These are phyloP conservation scores for Lophotriccus pileatus DNA, from an alignment of 2,797 vertebrate species.

Conservation along the genomic window DNA sequence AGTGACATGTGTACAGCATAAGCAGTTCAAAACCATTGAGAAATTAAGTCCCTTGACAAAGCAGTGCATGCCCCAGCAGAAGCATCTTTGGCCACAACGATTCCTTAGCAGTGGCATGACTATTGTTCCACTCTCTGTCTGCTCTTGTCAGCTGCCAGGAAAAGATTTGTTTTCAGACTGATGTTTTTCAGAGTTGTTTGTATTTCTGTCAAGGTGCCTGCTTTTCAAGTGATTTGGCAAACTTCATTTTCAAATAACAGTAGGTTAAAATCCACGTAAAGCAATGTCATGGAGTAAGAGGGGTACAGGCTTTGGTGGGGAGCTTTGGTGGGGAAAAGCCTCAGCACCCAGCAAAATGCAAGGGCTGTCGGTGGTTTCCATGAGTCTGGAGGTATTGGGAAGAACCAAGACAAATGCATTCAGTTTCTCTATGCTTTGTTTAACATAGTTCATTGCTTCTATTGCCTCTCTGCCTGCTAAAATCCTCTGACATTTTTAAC, in stretches of 20 bases:
- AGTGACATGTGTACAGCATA: neutral
- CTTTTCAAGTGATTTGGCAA: neutral
- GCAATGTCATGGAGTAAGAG: neutral
- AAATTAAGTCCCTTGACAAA: neutral
- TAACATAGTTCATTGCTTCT: neutral
- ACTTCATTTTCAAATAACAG: neutral
- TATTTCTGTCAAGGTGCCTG: neutral
- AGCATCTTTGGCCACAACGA: neutral
- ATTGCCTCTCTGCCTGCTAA: neutral
- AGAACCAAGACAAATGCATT: neutral
- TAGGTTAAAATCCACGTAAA: neutral
- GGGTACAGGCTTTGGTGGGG: neutral
- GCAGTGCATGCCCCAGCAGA: neutral
- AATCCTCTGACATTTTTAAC: neutral
- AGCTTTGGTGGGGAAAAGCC: neutral
- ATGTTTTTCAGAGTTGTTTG: neutral
- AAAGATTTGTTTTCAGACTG: neutral
- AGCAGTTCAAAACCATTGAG: neutral
- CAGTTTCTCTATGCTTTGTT: neutral
- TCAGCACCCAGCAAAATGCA: neutral
- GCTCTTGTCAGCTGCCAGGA: neutral
- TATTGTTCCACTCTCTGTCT: neutral
- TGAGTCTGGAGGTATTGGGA: neutral
- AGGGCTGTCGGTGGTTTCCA: neutral
- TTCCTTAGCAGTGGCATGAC: fast-evolving